These are phyloP conservation scores for Oceanodroma leucorhoa DNA, from an alignment of 2,797 vertebrate species.

Conservation along the genomic window DNA sequence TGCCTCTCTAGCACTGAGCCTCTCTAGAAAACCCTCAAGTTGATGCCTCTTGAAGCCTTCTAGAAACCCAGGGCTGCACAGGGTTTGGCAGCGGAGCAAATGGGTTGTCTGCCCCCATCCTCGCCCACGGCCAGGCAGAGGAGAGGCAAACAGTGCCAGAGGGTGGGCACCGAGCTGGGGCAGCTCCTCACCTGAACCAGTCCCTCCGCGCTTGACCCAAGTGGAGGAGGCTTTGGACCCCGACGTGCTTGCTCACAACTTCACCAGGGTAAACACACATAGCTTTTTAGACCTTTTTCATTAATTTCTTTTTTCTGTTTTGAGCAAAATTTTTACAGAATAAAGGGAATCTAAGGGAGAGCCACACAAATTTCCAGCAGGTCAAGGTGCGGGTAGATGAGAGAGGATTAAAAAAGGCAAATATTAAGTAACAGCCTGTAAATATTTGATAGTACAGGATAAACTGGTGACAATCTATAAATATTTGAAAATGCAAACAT, in stretches of 20 bases:
- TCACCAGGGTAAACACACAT: neutral
- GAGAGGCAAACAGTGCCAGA: neutral
- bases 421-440: neutral
- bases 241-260: neutral
- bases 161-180: neutral
- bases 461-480: neutral
- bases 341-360: neutral
- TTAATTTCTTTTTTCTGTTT: neutral
- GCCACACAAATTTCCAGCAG: neutral
- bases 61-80: neutral
- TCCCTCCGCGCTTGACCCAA: neutral
- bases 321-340: neutral
- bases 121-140: neutral
- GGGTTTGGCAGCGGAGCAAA: neutral
- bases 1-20: neutral
- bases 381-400: rapidly evolving
- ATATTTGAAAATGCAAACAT: neutral
- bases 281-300: neutral
- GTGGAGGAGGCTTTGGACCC: neutral
- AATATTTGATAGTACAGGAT: neutral
- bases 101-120: rapidly evolving
- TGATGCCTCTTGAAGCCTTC: neutral
- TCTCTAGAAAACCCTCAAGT: neutral
- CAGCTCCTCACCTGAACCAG: neutral
- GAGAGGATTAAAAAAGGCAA: neutral